Conservation (phyloP, 2,113 vertebrate species). For the Mobula birostris region DNA sequence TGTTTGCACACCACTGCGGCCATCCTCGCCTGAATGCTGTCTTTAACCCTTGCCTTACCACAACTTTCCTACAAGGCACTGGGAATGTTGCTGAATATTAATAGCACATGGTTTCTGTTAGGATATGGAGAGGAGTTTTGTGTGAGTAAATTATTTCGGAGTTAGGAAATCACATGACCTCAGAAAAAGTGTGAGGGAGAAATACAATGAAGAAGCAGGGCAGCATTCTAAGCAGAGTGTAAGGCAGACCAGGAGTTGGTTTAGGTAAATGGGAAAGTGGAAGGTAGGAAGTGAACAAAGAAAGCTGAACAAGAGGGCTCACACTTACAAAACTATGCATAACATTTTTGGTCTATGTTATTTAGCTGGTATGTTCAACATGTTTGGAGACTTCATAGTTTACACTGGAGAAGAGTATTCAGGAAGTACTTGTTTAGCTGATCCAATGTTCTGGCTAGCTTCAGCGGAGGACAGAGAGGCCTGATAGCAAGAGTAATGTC, state of each 20-base stretch:
- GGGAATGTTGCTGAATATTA: background rate
- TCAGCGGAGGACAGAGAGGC: background rate
- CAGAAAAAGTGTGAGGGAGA: background rate
- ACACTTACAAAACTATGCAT: background rate
- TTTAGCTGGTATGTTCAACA: too few species aligned
- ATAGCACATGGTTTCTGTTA: background rate
- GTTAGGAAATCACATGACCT: background rate
- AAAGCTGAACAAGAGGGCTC: background rate
- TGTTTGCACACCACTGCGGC: too few species aligned
- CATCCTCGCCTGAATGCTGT: too few species aligned
- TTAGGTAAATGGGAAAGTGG: background rate
- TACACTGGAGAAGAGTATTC: background rate
- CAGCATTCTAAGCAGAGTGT: background rate
- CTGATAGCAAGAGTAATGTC: background rate
- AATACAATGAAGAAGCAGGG: background rate
- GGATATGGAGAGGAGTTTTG: background rate
- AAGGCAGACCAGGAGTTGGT: background rate
- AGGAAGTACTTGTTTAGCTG: background rate
- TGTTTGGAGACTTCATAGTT: background rate
- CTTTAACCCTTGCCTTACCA: too few species aligned
- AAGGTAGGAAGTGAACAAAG: background rate
- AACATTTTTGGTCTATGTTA: too few species aligned
- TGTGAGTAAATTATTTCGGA: background rate
- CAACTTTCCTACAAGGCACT: background rate
- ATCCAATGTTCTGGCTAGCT: background rate